Evolutionary conservation across 2,888 invertebrate genomes (phyloP).

Genomic region (Agriotes lineatus): DNA sequence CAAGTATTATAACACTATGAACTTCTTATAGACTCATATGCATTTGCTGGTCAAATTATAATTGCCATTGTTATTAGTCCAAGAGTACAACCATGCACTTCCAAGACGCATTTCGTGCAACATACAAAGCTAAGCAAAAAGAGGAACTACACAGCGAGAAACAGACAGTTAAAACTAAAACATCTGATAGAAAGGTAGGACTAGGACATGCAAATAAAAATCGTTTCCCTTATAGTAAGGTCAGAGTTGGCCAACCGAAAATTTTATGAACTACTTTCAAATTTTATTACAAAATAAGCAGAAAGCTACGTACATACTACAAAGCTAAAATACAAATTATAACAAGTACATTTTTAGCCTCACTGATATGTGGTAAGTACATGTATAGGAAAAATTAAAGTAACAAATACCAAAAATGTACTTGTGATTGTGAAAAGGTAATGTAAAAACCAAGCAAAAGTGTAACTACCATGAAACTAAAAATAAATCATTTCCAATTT

Average conservation of each 20-base stretch:
- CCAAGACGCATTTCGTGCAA: conserved; percentile 7
- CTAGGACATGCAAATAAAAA: conserved; percentile 56
- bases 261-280: conserved; percentile 57
- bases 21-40: not conserved
- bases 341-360: conserved; percentile 39
- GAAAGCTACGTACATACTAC: conserved; percentile 58
- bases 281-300: conserved; percentile 59
- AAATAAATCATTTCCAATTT: conserved; percentile 29
- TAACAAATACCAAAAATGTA: conserved; percentile 29
- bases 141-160: conserved; percentile 25
- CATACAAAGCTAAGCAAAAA: conserved; percentile 28
- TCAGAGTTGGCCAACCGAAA: conserved; percentile 63
- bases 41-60: not conserved
- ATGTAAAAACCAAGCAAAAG: conserved; percentile 43
- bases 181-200: conserved; percentile 25
- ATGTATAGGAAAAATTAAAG: not conserved
- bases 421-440: conserved; percentile 33
- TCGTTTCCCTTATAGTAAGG: conserved; percentile 69
- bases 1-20: not conserved
- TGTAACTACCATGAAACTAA: conserved; percentile 38
- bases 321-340: conserved; percentile 53
- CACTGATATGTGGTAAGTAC: not conserved
- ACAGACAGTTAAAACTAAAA: conserved; percentile 18
- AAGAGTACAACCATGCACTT: conserved; percentile 7
- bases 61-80: not conserved